Conservation (phyloP, 2,888 invertebrate species). For the Agrochola lota region DNA sequence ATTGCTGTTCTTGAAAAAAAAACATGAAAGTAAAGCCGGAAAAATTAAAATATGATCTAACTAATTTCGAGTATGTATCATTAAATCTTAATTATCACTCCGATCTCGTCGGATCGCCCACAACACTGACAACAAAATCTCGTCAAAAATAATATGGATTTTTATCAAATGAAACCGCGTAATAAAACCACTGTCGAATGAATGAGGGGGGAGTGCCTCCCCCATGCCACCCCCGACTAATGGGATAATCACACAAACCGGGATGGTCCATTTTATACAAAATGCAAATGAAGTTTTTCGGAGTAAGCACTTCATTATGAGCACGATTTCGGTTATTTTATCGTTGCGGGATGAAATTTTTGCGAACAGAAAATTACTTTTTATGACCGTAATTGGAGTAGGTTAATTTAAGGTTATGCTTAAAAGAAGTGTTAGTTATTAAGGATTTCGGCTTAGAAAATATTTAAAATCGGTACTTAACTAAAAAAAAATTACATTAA, state of each 20-base stretch:
- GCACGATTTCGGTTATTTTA: constrained; percentile 13
- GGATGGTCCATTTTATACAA: constrained; percentile 47
- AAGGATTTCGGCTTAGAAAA: no score
- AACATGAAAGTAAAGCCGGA: no score
- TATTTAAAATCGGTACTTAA: no score
- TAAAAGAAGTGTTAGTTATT: background rate
- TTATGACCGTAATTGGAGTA: background rate
- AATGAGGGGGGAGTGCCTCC: background rate
- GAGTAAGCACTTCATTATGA: constrained; percentile 39
- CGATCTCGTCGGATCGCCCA: no score
- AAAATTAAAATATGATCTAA: no score
- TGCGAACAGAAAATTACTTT: constrained; percentile 1
- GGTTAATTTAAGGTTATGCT: background rate
- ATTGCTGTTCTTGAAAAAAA: no score
- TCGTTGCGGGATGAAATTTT: constrained; percentile 14
- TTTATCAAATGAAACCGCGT: constrained; percentile 31
- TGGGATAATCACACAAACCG: constrained; percentile 59
- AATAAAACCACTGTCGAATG: constrained; percentile 35
- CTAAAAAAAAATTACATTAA: background rate
- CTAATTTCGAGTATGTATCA: no score
- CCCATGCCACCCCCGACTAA: constrained; percentile 37
- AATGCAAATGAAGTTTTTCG: constrained; percentile 60
- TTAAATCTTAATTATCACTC: no score
- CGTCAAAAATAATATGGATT: background rate
- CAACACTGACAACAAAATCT: constrained; percentile 2